These are phyloP conservation scores for Clarias macrocephalus DNA, from an alignment of 2,113 vertebrate genomes.

Conservation along the genomic window DNA sequence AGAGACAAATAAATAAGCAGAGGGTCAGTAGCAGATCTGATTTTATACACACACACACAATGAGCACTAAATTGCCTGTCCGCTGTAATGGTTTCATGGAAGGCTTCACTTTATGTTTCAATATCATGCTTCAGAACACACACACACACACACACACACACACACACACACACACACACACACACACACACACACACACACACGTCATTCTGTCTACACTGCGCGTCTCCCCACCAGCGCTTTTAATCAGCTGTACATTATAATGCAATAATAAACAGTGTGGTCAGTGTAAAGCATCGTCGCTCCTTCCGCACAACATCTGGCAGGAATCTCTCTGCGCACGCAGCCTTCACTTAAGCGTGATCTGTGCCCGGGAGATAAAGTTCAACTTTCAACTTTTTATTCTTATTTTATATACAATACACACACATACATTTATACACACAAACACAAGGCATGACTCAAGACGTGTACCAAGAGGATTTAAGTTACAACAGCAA, in stretches of 20 bases:
- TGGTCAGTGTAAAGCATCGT: background rate
- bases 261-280: background rate
- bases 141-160: conserved; percentile 4
- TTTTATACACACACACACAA: background rate
- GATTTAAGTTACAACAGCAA: too few relatives aligned
- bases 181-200: background rate
- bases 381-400: too few relatives aligned
- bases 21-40: background rate
- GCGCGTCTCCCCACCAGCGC: background rate
- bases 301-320: background rate
- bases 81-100: conserved; percentile 8
- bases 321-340: background rate
- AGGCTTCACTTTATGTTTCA: conserved; percentile 29
- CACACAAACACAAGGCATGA: too few relatives aligned
- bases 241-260: background rate
- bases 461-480: background rate
- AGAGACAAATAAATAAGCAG: conserved; percentile 19
- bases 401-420: too few relatives aligned
- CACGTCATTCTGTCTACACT: background rate
- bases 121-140: background rate
- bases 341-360: background rate
- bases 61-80: conserved; percentile 9
- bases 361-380: background rate
- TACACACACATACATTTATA: too few relatives aligned
- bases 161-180: conserved; percentile 13